Evolutionary conservation across 2,113 vertebrate genomes (phyloP).

Genomic region (Triplophysa dalaica): DNA sequence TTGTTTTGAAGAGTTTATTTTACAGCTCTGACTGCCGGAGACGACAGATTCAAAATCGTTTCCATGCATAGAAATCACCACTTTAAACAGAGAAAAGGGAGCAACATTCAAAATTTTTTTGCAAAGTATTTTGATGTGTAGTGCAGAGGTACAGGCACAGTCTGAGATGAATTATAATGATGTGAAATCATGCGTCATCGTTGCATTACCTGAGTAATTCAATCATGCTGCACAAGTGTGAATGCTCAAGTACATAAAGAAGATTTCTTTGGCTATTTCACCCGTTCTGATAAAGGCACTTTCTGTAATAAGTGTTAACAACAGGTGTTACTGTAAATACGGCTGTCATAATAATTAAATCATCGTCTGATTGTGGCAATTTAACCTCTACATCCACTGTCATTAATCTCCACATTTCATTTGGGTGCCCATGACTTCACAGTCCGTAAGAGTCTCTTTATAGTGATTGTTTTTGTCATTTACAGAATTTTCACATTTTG

Average conservation of each 20-base stretch:
- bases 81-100: too few species aligned
- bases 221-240: neutral
- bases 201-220: neutral
- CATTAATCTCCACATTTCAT: too few species aligned
- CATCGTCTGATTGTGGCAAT: too few species aligned
- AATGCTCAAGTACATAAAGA: neutral
- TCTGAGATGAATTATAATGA: neutral
- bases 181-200: too few species aligned
- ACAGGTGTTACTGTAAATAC: neutral
- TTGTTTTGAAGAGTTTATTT: constrained; percentile 1
- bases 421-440: too few species aligned
- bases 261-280: constrained; percentile 8
- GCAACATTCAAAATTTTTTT: too few species aligned
- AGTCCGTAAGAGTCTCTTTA: too few species aligned
- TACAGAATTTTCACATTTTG: too few species aligned
- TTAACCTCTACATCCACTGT: too few species aligned
- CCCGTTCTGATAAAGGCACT: constrained; percentile 10
- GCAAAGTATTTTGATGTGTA: neutral
- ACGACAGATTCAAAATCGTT: neutral
- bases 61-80: too few species aligned
- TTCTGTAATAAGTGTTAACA: constrained; percentile 2
- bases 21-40: neutral
- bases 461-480: too few species aligned
- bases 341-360: too few species aligned
- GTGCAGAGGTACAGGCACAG: neutral